Base-by-base conservation (phyloP, 2,797 vertebrate species). In the Takifugu rubripes region DNA sequence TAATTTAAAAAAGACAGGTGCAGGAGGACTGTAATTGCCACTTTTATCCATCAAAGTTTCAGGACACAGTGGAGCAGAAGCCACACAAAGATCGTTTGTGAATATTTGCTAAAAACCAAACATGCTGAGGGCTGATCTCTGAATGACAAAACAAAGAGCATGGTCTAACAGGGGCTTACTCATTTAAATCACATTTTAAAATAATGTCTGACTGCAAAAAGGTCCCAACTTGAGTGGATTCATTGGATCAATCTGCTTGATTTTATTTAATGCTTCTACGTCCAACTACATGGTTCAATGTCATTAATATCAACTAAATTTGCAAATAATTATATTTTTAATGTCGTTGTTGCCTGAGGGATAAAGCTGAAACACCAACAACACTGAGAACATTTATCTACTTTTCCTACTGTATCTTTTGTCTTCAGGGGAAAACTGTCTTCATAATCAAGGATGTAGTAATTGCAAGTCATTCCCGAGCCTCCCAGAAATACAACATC, bases 131-230 rank as follows among this genome's bases (percentile, higher is more conserved):
- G 9, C 17, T 27, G 49, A 62, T 45, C 59, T 63, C 45, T 54
- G 47, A 58, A 29, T 46, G 25, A 53, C 49, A 68, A 42, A 52
- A 43, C 31, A 46, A 21, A 68, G 54, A 51, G 47, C 29, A 24
- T 51, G 46, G 49, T 36, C 54, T 36, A 56, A 65, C 57, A 67
- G 48, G 55, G 65, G 53, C 47, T 21, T 25, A 52, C 55, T 65
- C 65, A 67, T 64, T 75, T 73, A 17, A 61, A 64, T 57, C 31
- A 33, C 54, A 54, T 46, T 48, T 44, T 56, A 68, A 59, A 40
- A 58, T 8, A 21, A 54, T 5, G 33, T 57, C 68, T 56, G 61
- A 54, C 47, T 25, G 59, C 31, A 63, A 54, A 70, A 64, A 64
- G n/a, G 17, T 45, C 51, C 36, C 49, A 74, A 43, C 16, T 25